Evolutionary conservation across 2,888 invertebrate genomes (phyloP), one percentile per base, ranked within the genome.

Genomic region (Cantharis rustica): DNA sequence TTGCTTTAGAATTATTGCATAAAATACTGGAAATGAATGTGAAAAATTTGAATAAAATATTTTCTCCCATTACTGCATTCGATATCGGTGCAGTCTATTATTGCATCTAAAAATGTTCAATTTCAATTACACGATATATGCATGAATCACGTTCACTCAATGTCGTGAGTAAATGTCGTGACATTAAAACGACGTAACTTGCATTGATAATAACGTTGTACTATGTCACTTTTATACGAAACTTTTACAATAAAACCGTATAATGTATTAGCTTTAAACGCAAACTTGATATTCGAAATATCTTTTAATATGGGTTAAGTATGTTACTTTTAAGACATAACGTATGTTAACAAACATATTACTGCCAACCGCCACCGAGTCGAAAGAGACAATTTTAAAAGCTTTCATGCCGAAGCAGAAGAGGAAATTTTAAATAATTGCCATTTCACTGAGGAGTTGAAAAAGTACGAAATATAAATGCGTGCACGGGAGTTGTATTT

Each of bases 81-180:
- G n/a, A n/a, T 47, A 47, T 47, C 47, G n/a, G 47, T 47, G 47
- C 47, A n/a, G 47, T n/a, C n/a, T 47, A 47, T 47, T 79, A 81
- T 76, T 82, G 78, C 77, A 79, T 79, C 47, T 47, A 47, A 47
- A 47, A 73, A 79, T 62, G 63, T 47, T 47, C 80, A 79, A 83
- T 81, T 82, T 82, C 81, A 82, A 82, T 83, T 83, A 83, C 84
- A 77, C 77, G 66, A 76, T 75, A 78, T 79, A 73, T 80, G 78
- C 82, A 86, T 86, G 86, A 86, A 86, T 86, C 86, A 86, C 85
- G 86, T 85, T 85, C 82, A 81, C 81, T 79, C 72, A 74, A 81
- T 80, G 82, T 86, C 86, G 86, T 85, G 85, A 85, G 82, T 80
- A 78, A 81, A 77, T 78, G 81, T 84, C 84, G 85, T 85, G 85